phyloP scores from a whole-genome alignment of 2,888 invertebrate species.

The Cantharis lateralis region DNA sequence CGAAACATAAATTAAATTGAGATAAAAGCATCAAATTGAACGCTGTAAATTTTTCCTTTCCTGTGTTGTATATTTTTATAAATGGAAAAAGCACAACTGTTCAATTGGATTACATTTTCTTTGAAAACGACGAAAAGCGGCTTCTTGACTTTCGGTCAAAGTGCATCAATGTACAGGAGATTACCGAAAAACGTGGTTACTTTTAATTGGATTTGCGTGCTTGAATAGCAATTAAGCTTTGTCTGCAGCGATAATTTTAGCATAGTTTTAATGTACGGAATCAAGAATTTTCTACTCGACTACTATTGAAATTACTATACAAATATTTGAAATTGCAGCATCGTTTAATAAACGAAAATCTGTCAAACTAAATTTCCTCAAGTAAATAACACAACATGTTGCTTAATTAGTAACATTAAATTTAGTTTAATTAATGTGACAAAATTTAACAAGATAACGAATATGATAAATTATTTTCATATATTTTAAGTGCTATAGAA shows the following conservation, averaged over 20 bases:
- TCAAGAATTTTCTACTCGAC: background rate
- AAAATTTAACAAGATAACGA: background rate
- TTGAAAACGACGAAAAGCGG: background rate
- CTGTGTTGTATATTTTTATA: background rate
- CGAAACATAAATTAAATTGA: background rate
- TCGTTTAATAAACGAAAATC: background rate
- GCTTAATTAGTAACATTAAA: constrained; percentile 3
- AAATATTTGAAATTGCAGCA: background rate
- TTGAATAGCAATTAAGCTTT: background rate
- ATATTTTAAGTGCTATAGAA: constrained; percentile 2
- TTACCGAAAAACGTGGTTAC: background rate
- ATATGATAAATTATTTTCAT: constrained; percentile 11
- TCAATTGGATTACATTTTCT: background rate
- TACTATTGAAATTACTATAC: background rate
- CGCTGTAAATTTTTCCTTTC: background rate
- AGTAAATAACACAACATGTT: background rate
- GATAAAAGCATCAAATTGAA: background rate
- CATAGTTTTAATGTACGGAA: background rate
- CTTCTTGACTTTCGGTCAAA: background rate
- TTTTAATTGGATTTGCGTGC: background rate
- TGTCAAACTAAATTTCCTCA: background rate
- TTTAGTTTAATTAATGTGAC: constrained; percentile 11
- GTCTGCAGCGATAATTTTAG: background rate
- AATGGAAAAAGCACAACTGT: background rate
- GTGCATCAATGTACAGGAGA: background rate